Evolutionary conservation across 2,113 vertebrate species (phyloP), one percentile per base, ranked within the genome.

Genomic region (Pantherophis guttatus): DNA sequence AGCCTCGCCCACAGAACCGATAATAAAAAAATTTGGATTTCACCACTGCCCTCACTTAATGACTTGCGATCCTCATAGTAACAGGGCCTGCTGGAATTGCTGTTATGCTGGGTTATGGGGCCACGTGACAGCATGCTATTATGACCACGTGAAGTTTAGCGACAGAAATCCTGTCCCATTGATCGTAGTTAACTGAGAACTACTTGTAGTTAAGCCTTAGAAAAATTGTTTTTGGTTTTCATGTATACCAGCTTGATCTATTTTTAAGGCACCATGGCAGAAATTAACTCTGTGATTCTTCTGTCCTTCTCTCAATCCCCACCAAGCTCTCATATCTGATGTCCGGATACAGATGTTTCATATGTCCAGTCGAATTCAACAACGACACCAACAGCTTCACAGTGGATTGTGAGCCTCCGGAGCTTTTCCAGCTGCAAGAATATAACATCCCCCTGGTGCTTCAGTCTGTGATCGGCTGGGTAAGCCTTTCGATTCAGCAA

Each of bases 291-390:
- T 54, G n/a, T 50, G 33, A 50, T 26, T 59, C 29, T 90, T 53
- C 17, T 15, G 0, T 55, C 90, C 29, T 57, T 57, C 10, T 52
- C 13, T n/a, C 94, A 39, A 29, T 44, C 88, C 19, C 54, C 92
- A 92, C 58, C 62, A 90, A 99, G 99, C 98, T 99, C 6, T 99
- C 99, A 87, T 99, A 99, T 0, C 97, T 99, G 96, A 99, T 99
- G 99, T 97, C 99, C 0, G 98, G 99, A n/a, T 99, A 98, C 95
- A 97, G 98, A 81, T 99, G 98, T 98, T 99, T 99, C n/a, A 98
- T 99, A 24, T 99, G 99, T 94, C 99, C 99, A 0, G 99, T 99
- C 96, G 99, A 99, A 96, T 99, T 99, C 97, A 99, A 99, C 98
- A 99, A 98, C 0, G 99, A 99, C 96, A 98, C 98, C 97, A 99